These are phyloP conservation scores for Anser brachyrhynchus DNA, from an alignment of 2,113 vertebrate species.

Conservation along the genomic window DNA sequence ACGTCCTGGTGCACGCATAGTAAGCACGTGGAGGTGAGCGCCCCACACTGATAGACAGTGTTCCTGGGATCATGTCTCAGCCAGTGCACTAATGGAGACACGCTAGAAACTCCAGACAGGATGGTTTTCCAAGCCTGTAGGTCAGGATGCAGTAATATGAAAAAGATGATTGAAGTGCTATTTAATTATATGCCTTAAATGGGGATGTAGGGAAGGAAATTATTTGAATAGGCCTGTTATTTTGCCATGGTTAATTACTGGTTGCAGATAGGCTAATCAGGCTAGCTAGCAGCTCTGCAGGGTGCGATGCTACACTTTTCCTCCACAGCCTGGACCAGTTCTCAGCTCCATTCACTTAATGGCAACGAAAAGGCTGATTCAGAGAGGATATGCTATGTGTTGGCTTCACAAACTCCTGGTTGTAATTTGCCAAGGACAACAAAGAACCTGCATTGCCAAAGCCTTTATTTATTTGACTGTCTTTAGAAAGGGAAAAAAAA, in stretches of 20 bases:
- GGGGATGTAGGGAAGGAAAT: background rate
- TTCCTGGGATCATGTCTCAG: background rate
- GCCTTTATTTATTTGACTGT: background rate
- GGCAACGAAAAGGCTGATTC: background rate
- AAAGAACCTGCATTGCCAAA: background rate
- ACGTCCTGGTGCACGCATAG: rapidly evolving
- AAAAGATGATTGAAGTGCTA: background rate
- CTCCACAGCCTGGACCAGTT: background rate
- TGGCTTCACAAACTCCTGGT: background rate
- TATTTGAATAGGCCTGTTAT: background rate
- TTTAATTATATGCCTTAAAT: background rate
- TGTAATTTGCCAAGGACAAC: background rate
- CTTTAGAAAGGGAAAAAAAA: background rate
- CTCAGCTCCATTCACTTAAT: background rate
- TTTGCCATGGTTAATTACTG: background rate
- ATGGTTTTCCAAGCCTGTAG: background rate
- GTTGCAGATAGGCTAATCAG: background rate
- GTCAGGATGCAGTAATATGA: background rate
- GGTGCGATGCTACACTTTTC: background rate
- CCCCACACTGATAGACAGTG: background rate
- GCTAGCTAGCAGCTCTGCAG: background rate
- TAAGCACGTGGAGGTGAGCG: background rate
- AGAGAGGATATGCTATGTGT: background rate
- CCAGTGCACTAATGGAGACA: background rate
- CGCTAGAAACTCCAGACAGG: background rate